Conservation (phyloP, 2,113 vertebrate species). For the Melanotaenia duboulayi region DNA sequence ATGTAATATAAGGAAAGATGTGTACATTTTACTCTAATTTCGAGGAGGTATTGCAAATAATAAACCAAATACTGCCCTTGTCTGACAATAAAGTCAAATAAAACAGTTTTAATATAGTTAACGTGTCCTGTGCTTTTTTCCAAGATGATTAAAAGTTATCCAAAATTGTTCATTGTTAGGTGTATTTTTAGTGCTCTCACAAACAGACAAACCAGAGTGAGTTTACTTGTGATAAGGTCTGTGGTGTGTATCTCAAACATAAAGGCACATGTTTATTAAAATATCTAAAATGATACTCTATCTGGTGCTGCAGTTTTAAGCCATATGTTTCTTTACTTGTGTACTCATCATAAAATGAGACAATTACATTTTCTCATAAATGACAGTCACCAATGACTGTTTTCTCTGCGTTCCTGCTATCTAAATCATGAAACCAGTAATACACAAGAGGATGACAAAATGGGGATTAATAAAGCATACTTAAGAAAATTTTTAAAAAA, state of each 20-base stretch:
- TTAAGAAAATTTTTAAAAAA: no score
- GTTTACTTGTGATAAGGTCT: background rate
- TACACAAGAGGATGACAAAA: no score
- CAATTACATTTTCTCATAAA: no score
- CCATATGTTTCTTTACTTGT: no score
- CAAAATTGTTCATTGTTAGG: background rate
- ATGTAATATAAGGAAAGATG: constrained; percentile 33
- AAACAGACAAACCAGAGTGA: background rate
- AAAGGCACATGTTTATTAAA: background rate
- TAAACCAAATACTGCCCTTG: background rate
- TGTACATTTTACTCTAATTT: constrained; percentile 7
- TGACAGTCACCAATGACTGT: no score
- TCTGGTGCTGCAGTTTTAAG: no score
- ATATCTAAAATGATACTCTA: no score
- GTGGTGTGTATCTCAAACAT: background rate
- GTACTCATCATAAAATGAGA: no score
- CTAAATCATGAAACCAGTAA: no score
- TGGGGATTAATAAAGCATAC: no score
- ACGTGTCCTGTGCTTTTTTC: background rate
- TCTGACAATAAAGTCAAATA: background rate
- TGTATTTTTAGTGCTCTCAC: background rate
- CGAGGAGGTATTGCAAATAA: background rate
- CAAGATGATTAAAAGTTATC: background rate
- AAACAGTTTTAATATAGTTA: background rate
- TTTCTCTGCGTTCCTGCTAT: no score